Percentiles rank a stretch among this genome's conserved stretches.
Evolutionary conservation across 1,140 invertebrate species (phyloP).

Genomic region (Ceratosolen fusciceps): DNA sequence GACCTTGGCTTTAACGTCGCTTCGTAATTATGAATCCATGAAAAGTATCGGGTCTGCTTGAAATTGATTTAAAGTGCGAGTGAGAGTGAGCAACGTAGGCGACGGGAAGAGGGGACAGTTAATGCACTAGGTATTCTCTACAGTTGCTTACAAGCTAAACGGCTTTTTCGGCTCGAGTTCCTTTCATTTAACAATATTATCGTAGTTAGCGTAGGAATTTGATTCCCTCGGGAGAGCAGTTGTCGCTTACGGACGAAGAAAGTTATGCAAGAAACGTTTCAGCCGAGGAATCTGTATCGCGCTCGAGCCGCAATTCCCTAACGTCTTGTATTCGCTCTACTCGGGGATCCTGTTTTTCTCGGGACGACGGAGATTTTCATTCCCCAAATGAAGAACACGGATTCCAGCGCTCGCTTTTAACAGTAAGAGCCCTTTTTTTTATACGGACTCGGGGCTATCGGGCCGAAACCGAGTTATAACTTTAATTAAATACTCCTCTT

Average conservation of each 20-base stretch:
- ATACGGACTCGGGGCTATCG: neutral
- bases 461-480: slow-evolving; percentile 23
- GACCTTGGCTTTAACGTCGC: too few species aligned
- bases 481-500: slow-evolving; percentile 40
- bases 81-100: too few species aligned
- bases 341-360: slow-evolving; percentile 17
- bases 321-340: slow-evolving; percentile 27
- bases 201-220: slow-evolving; percentile 41
- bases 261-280: slow-evolving; percentile 45
- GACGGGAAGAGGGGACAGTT: too few species aligned
- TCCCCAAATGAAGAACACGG: neutral
- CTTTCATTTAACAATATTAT: slow-evolving; percentile 25
- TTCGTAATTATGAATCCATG: too few species aligned
- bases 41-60: too few species aligned
- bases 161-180: slow-evolving; percentile 16
- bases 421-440: slow-evolving; percentile 15
- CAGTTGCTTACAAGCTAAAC: too few species aligned
- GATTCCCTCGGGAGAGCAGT: slow-evolving; percentile 41
- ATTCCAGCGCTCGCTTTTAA: slow-evolving; percentile 7
- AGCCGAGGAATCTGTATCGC: slow-evolving; percentile 24
- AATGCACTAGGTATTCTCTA: too few species aligned
- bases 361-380: slow-evolving; percentile 17
- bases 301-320: slow-evolving; percentile 4
- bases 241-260: slow-evolving; percentile 40
- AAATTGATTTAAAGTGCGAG: too few species aligned